Evolutionary conservation across 2,113 vertebrate genomes (phyloP), one percentile per base, ranked within the genome.

Genomic region (Hucho hucho): DNA sequence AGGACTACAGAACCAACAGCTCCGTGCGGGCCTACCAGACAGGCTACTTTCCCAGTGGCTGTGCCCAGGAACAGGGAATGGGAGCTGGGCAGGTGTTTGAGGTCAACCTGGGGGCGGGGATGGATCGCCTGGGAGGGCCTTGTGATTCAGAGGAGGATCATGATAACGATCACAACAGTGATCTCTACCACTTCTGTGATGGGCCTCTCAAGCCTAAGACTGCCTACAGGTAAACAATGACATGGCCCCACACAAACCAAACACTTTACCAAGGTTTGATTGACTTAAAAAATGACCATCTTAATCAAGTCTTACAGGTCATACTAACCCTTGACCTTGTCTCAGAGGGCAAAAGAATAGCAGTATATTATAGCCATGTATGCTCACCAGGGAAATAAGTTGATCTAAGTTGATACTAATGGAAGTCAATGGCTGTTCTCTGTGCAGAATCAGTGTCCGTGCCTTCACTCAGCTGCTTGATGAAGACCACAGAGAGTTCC

Each of bases 11-110:
- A 75, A 89, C 76, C 74, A 99, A 99, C 2, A 79, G 91, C 63
- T 98, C 98, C 0, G 81, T 99, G 79, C 89, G 86, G 58, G 91
- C 93, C 61, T 99, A 98, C 86, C 97, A 98, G 90, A 99, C 95
- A 0, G 90, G 93, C 73, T 98, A 97, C 84, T 99, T 99, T 89
- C 83, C 92, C 80, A 99, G 96, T 84, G 94, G 92, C 84, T 99
- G 97, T 73, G 83, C 93, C 0, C 96, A 96, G 88, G 94, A 92
- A 66, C 85, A 89, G 1, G 93, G 96, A 3, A 0, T 29, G 70
- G 79, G 89, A 6, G 87, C 82, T 37, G 93, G 87, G 24, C 94
- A 93, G 85, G 95, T 90, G 70, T 95, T 95, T 83, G 92, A 94
- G 81, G 94, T 96, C 83, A 93, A 95, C 77, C 90, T 96, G 68